Conservation (phyloP, 2,797 vertebrate species). For the Sphaeramia orbicularis region DNA sequence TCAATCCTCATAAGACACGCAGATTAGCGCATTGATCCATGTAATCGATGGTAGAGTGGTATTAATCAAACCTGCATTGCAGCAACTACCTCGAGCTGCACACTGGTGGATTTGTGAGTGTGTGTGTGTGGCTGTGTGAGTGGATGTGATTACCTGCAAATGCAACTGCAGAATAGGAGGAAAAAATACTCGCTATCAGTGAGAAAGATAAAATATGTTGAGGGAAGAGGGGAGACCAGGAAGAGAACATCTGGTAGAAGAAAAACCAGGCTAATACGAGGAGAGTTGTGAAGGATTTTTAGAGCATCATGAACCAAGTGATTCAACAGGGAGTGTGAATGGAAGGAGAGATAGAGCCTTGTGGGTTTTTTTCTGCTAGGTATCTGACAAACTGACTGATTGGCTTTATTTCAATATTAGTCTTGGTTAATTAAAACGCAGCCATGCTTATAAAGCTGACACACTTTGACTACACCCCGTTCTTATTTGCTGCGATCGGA, state of each 20-base stretch:
- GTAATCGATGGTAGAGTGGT: slow-evolving; percentile 48
- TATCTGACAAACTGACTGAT: background rate
- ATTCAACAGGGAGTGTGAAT: slow-evolving; percentile 2
- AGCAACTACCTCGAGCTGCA: slow-evolving; percentile 28
- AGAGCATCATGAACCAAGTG: slow-evolving; percentile 13
- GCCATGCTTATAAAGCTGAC: background rate
- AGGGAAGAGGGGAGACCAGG: slow-evolving; percentile 15
- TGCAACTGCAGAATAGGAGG: slow-evolving; percentile 14
- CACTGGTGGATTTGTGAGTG: background rate
- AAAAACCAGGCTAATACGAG: background rate
- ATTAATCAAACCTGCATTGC: slow-evolving; percentile 63
- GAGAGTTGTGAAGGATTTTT: slow-evolving; percentile 28
- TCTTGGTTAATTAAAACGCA: slow-evolving; percentile 1
- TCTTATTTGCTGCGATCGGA: background rate
- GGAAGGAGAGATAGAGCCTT: background rate
- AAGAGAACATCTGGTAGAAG: slow-evolving; percentile 15
- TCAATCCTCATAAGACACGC: slow-evolving; percentile 41
- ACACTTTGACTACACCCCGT: background rate
- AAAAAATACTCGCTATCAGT: slow-evolving; percentile 22
- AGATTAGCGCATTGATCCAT: slow-evolving; percentile 62
- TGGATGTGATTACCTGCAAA: slow-evolving; percentile 42
- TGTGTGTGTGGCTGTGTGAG: slow-evolving; percentile 10
- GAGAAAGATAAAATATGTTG: slow-evolving; percentile 20
- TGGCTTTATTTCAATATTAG: background rate
- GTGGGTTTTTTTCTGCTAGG: background rate